Percentiles rank a stretch among this genome's conserved stretches.
Evolutionary conservation across 2,888 invertebrate species (phyloP).

Genomic region (Eupithecia tripunctaria): DNA sequence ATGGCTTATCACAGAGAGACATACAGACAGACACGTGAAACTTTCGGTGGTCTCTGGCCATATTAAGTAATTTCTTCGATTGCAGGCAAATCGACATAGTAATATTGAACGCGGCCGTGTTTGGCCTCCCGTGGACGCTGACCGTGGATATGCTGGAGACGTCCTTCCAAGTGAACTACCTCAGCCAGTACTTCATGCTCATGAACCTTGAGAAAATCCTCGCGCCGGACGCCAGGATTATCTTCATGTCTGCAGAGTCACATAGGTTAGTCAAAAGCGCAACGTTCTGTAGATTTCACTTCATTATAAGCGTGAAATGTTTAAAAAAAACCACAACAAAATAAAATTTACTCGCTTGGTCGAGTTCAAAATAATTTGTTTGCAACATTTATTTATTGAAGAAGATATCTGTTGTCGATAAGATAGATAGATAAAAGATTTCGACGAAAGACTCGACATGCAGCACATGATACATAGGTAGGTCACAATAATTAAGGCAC

Average conservation of each 20-base stretch:
- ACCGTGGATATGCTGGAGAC: conserved; percentile 91
- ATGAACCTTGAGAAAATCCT: conserved; percentile 88
- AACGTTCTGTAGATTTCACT: neutral
- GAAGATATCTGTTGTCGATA: too few relatives aligned
- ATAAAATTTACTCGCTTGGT: too few relatives aligned
- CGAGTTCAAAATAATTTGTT: too few relatives aligned
- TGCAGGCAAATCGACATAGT: conserved; percentile 88
- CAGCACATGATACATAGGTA: too few relatives aligned
- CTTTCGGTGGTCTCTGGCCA: neutral
- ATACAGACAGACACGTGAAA: neutral
- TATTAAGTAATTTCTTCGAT: conserved; percentile 33
- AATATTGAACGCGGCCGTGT: conserved; percentile 92
- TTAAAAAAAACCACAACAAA: too few relatives aligned
- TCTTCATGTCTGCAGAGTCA: conserved; percentile 94
- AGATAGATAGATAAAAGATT: too few relatives aligned
- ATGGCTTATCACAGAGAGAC: neutral
- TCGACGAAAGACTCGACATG: too few relatives aligned
- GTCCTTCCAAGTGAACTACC: conserved; percentile 94
- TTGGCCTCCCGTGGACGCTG: conserved; percentile 88
- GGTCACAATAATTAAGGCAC: too few relatives aligned
- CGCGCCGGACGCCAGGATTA: conserved; percentile 88
- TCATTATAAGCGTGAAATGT: neutral
- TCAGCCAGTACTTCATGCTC: conserved; percentile 92
- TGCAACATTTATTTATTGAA: too few relatives aligned
- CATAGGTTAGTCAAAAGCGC: conserved; percentile 84